Percentiles rank a stretch among this genome's conserved stretches.
Evolutionary conservation across 1,140 invertebrate species (phyloP).

Genomic region (Formica selysi): DNA sequence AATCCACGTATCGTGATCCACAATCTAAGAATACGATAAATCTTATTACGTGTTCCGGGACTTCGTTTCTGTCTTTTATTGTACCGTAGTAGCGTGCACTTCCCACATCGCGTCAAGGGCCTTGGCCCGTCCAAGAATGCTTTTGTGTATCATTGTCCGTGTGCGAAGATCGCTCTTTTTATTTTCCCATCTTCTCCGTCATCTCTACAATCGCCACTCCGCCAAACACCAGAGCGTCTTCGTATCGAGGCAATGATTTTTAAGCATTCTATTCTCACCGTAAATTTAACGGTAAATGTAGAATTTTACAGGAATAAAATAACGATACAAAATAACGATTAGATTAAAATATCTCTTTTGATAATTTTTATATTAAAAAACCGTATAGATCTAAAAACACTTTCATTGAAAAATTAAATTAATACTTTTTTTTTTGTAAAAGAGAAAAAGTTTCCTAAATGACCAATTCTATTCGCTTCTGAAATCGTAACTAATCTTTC

Average conservation of each 20-base stretch:
- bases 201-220: slow-evolving; percentile 42
- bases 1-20: slow-evolving; percentile 75
- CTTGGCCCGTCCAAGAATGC: slow-evolving; percentile 46
- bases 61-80: slow-evolving; percentile 73
- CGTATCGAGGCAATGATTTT: slow-evolving; percentile 29
- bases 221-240: neutral
- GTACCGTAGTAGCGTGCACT: slow-evolving; percentile 63
- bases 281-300: neutral
- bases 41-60: slow-evolving; percentile 72
- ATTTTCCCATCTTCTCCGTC: slow-evolving; percentile 37
- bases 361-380: neutral
- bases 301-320: neutral
- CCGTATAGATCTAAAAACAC: neutral
- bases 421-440: neutral
- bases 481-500: slow-evolving; percentile 20
- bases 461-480: slow-evolving; percentile 12
- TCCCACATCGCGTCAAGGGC: slow-evolving; percentile 17
- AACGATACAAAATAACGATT: neutral
- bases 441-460: neutral
- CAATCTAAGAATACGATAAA: slow-evolving; percentile 75
- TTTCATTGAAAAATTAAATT: neutral
- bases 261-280: neutral
- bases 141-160: slow-evolving; percentile 61
- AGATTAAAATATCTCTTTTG: neutral
- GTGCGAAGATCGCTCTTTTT: neutral